These are phyloP conservation scores for Drosophila funebris DNA, from an alignment of 1,140 invertebrate genomes.

Conservation along the genomic window DNA sequence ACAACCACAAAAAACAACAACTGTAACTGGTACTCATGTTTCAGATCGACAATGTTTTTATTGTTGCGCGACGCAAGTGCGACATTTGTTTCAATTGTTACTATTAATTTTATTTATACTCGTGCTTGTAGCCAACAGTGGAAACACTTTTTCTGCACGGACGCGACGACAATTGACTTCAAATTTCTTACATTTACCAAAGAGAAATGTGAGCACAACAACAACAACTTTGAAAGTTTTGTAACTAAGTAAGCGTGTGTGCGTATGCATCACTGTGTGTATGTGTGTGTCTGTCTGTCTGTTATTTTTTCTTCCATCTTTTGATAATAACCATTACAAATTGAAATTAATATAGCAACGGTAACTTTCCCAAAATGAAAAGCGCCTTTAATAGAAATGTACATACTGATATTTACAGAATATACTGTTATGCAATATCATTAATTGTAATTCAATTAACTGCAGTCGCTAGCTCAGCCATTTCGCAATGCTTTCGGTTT, in stretches of 20 bases:
- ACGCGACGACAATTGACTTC: constrained; percentile 72
- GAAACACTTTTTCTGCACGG: constrained; percentile 66
- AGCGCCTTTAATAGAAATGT: constrained; percentile 43
- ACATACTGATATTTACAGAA: constrained; percentile 39
- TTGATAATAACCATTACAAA: constrained; percentile 78
- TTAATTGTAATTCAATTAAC: constrained; percentile 73
- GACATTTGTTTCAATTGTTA: constrained; percentile 76
- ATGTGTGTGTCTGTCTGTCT: constrained; percentile 9
- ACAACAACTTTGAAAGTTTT: constrained; percentile 69
- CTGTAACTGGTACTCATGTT: constrained; percentile 44
- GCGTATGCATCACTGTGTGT: constrained; percentile 3
- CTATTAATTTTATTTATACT: constrained; percentile 71
- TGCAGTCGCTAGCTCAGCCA: constrained; percentile 41
- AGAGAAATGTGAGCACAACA: constrained; percentile 61
- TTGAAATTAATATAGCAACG: constrained; percentile 64
- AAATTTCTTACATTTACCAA: constrained; percentile 68
- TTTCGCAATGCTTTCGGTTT: constrained; percentile 73
- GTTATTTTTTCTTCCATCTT: constrained; percentile 61
- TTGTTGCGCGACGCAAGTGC: constrained; percentile 39
- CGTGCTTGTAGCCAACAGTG: constrained; percentile 2
- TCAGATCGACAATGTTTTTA: constrained; percentile 55
- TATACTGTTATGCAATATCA: constrained; percentile 58
- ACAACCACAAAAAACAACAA: constrained; percentile 14
- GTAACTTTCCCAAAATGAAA: constrained; percentile 79
- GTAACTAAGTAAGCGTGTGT: constrained; percentile 35